These are phyloP conservation scores for Lagodon rhomboides DNA, from an alignment of 2,797 vertebrate genomes.

Conservation along the genomic window DNA sequence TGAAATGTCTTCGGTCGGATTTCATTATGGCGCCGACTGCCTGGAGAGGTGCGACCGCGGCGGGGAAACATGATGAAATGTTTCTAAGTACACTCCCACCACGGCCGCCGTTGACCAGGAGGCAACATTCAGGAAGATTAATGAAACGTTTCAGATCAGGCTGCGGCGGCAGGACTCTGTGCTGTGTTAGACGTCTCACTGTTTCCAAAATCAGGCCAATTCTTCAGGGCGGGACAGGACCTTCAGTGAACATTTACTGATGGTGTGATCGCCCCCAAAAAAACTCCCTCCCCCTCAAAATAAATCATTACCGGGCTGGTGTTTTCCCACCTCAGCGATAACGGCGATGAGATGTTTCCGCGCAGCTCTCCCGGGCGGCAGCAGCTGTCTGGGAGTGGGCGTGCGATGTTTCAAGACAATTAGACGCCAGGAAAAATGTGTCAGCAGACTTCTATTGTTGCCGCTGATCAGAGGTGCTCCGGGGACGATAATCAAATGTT, in stretches of 20 bases:
- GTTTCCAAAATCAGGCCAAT: neutral
- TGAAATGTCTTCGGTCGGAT: constrained; percentile 27
- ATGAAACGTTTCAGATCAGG: constrained; percentile 24
- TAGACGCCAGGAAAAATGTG: constrained; percentile 37
- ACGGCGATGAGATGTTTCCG: constrained; percentile 7
- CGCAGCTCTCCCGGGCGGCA: neutral
- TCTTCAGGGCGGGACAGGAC: neutral
- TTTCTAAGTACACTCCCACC: neutral
- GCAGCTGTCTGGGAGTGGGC: constrained; percentile 11
- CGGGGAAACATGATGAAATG: constrained; percentile 23
- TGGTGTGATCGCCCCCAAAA: too few relatives aligned
- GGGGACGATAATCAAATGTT: constrained; percentile 49
- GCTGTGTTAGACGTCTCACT: neutral
- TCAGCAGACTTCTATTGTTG: constrained; percentile 26
- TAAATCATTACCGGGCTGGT: neutral
- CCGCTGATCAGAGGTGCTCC: constrained; percentile 47
- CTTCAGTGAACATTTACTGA: neutral
- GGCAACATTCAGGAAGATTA: constrained; percentile 26
- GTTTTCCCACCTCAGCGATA: neutral
- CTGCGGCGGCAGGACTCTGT: neutral
- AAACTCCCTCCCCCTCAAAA: neutral
- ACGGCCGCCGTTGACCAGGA: neutral
- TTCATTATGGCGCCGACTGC: constrained; percentile 7
- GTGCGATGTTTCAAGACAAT: constrained; percentile 37
- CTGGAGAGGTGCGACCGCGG: constrained; percentile 12